A percentile compares a stretch with the other conserved stretches of the same genome.
Evolutionary conservation across 2,888 invertebrate genomes (phyloP).

Genomic region (Mechanitis mazaeus): DNA sequence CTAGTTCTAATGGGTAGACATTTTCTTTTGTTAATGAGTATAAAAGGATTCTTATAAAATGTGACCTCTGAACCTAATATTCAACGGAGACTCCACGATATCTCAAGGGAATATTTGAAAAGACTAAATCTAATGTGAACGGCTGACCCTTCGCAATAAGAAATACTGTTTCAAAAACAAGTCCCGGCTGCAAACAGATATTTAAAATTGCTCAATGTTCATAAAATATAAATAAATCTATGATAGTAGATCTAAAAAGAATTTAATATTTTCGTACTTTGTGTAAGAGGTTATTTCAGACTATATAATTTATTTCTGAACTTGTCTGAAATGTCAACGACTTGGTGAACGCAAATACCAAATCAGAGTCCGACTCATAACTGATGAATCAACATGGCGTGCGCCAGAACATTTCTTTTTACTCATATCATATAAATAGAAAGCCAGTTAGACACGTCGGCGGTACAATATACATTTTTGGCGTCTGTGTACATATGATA

Average conservation of each 20-base stretch:
- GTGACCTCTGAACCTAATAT: conserved; percentile 31
- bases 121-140: conserved; percentile 61
- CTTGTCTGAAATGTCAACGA: conserved; percentile 66
- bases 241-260: not conserved
- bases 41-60: conserved; percentile 12
- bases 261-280: conserved; percentile 10
- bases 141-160: conserved; percentile 49
- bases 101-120: conserved; percentile 60
- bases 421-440: conserved; percentile 46
- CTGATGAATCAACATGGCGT: conserved; percentile 66
- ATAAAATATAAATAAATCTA: conserved; percentile 7
- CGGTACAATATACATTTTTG: conserved; percentile 38
- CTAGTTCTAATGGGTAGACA: conserved; percentile 11
- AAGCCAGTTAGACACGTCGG: conserved; percentile 46
- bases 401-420: conserved; percentile 55
- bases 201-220: conserved; percentile 26
- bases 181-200: conserved; percentile 31
- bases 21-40: conserved; percentile 14
- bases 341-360: conserved; percentile 53
- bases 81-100: conserved; percentile 47
- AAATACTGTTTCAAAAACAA: conserved; percentile 47
- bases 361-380: conserved; percentile 52
- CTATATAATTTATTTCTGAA: conserved; percentile 34
- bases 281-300: conserved; percentile 21
- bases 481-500: conserved; percentile 51